Evolutionary conservation across 2,113 vertebrate species (phyloP), one percentile per base, ranked within the genome.

Genomic region (Dicrurus megarhynchus): DNA sequence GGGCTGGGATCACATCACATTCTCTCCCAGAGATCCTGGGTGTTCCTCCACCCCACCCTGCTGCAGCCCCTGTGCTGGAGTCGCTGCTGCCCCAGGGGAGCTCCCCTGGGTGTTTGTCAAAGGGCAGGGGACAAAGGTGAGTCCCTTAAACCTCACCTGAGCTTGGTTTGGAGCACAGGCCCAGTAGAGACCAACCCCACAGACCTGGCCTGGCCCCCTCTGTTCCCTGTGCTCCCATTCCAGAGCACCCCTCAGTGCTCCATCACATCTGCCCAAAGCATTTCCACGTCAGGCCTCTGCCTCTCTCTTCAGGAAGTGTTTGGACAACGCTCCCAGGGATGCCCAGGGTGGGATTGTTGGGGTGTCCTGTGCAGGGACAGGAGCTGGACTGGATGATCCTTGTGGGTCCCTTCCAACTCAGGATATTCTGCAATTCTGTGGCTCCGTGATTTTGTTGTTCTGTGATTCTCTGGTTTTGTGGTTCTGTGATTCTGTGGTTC

Each of bases 371-470:
- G 69, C 59, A 55, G 69, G 69, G n/a, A 12, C 49, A 74, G 57
- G n/a, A 39, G 59, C 22, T 47, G 57, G 4, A 8, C 49, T 84
- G 59, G 41, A 7, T 46, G 18, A 15, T 64, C n/a, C 28, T 9
- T 9, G 49, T 15, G 41, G 6, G 12, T 19, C 28, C n/a, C 18
- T 73, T 46, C 28, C 28, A 47, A 1, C n/a, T 12, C n/a, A n/a
- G n/a, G 19, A 22, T 15, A 3, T 1, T 73, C 30, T n/a, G 11
- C n/a, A n/a, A 0, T 2, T 44, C 52, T 44, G 16, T 22, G 16
- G 0, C 4, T 18, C 50, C 24, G 3, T 28, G 39, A 3, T 3
- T 42, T 22, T 55, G 9, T 33, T 16, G 1, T 3, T 55, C 35
- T 39, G 7, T 28, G 13, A 7, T 26, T 55, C 32, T 73, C 13